Base-by-base conservation (phyloP, 1,140 invertebrate species). In the Ceratitis capitata region DNA sequence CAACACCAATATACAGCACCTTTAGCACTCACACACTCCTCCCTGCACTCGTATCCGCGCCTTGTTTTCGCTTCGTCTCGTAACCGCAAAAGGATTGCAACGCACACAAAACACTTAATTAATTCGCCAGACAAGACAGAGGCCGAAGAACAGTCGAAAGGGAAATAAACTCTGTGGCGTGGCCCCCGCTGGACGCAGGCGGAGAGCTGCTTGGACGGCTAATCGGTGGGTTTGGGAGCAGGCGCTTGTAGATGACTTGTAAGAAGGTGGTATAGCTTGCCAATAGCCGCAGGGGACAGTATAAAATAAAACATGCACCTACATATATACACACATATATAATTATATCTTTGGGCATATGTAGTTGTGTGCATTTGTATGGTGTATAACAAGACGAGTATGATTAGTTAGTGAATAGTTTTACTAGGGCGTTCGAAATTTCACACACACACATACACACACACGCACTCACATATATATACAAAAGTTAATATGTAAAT, bases 81-180 rank as follows among this genome's bases (percentile, higher is more conserved):
- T 47, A 89, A 90, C 89, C 89, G 89, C 89, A 90, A 89, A 90
- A 89, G 88, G 89, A 90, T 90, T 89, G 83, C 83, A 84, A 42
- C 83, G 83, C 51, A 84, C 51, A 84, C 53, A 84, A 90, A 90
- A 90, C 89, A 90, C 89, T 90, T 90, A 90, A 90, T 90, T 90
- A 90, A 90, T 90, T 90, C 89, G 88, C 89, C 85, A 90, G 89
- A 89, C 88, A 89, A 85, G 87, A 86, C 82, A 53, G 82, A 78
- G 69, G 87, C 85, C 82, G 53, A 49, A 78, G 69, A n/a, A 78
- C 69, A 39, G 23, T n/a, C 39, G 39, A 42, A 1, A 47, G 23
- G 69, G 69, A 78, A 45, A 78, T 78, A 39, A 78, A 39, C 29
- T 74, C 14, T 39, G 35, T 74, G 64, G 64, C 10, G 64, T 61